Percentiles rank a stretch among this genome's conserved stretches.
These are phyloP conservation scores for Otolemur garnettii DNA, from an alignment of 2,113 vertebrate genomes.

Conservation along the genomic window DNA sequence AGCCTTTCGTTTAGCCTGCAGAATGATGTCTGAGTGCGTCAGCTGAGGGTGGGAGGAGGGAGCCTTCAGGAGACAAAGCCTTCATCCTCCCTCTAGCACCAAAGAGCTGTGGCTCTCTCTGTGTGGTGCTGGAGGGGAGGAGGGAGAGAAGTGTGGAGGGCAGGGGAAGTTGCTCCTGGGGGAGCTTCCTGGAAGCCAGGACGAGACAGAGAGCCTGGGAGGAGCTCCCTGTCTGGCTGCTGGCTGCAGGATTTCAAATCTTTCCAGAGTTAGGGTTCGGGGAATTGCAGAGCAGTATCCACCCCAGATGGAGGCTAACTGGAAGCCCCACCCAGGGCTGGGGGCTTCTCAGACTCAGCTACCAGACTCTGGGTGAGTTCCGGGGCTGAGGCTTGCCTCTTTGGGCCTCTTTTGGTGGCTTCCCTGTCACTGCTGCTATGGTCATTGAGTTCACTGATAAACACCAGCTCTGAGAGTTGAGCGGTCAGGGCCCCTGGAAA, in stretches of 20 bases:
- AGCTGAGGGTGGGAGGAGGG: rapidly evolving
- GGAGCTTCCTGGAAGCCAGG: not conserved
- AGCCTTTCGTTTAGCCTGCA: not conserved
- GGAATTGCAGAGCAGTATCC: not conserved
- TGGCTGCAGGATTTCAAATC: not conserved
- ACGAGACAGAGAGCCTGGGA: not conserved
- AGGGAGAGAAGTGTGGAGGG: not conserved
- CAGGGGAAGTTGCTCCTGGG: no score
- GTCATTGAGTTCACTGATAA: not conserved
- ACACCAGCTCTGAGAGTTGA: not conserved
- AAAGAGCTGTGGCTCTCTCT: not conserved
- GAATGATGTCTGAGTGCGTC: rapidly evolving
- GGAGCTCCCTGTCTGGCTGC: not conserved
- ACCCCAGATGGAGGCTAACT: not conserved
- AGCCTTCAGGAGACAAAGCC: not conserved
- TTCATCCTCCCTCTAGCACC: no score
- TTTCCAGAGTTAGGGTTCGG: not conserved
- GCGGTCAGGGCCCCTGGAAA: not conserved
- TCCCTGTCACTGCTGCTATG: no score
- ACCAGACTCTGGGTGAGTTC: not conserved
- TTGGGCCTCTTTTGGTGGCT: not conserved
- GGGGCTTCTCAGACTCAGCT: not conserved
- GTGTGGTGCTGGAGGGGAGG: not conserved
- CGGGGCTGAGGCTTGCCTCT: not conserved
- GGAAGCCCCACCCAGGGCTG: no score